Evolutionary conservation across 2,797 vertebrate species (phyloP).

Genomic region (Distichodus sexfasciatus): DNA sequence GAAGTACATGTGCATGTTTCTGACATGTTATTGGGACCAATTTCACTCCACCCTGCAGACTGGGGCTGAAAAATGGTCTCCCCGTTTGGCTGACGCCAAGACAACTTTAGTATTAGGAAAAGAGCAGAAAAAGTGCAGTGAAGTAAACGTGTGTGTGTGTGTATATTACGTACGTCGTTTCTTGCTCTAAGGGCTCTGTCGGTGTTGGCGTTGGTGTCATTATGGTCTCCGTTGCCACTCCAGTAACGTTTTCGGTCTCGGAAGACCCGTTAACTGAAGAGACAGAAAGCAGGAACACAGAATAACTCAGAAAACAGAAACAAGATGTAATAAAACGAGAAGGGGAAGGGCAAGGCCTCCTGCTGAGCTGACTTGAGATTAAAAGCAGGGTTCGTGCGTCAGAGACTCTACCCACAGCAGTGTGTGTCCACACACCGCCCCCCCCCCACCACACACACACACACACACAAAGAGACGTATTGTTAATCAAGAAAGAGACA

Average conservation of each 20-base stretch:
- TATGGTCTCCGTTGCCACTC: constrained; percentile 42
- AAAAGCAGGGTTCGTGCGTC: constrained; percentile 8
- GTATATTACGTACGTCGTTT: constrained; percentile 61
- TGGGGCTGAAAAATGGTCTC: too few relatives aligned
- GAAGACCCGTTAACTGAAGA: constrained; percentile 64
- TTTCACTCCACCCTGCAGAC: too few relatives aligned
- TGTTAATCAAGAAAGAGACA: constrained; percentile 49
- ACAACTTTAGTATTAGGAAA: too few relatives aligned
- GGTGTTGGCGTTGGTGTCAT: constrained; percentile 49
- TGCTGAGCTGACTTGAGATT: not conserved
- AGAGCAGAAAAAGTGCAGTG: not conserved
- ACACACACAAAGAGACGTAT: constrained; percentile 46
- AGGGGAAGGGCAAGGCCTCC: not conserved
- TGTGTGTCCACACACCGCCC: not conserved
- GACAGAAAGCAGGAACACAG: not conserved
- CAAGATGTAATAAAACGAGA: not conserved
- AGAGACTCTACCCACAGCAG: constrained; percentile 10
- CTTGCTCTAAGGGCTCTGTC: constrained; percentile 11
- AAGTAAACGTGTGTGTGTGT: constrained; percentile 12
- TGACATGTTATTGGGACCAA: too few relatives aligned
- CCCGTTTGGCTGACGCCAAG: too few relatives aligned
- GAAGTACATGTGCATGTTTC: not conserved
- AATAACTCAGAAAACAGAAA: not conserved
- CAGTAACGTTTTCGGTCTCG: constrained; percentile 48
- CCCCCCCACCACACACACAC: constrained; percentile 30